Evolutionary conservation across 2,113 vertebrate species (phyloP).

Genomic region (Bos javanicus): DNA sequence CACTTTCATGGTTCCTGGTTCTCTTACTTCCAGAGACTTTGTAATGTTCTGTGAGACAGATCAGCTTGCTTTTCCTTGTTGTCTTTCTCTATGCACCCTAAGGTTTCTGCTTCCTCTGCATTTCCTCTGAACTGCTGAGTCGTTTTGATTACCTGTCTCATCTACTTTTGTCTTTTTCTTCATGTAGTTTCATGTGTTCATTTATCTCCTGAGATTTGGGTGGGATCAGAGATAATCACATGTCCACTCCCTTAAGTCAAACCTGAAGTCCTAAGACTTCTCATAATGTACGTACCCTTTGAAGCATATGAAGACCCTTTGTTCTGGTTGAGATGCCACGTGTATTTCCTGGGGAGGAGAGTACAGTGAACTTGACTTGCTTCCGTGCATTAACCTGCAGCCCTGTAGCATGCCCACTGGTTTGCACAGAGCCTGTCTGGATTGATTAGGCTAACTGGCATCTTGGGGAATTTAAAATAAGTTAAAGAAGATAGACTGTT

Average conservation of each 20-base stretch:
- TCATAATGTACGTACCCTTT: not conserved
- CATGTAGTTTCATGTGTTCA: not conserved
- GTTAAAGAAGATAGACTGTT: not conserved
- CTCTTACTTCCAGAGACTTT: not conserved
- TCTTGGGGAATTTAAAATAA: not conserved
- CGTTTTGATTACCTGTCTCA: not conserved
- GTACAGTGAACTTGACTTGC: not conserved
- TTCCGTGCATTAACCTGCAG: not conserved
- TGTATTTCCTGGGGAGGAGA: not conserved
- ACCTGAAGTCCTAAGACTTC: not conserved
- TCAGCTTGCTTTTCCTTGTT: not conserved
- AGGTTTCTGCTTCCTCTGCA: not conserved
- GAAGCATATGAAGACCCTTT: not conserved
- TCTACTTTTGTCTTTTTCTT: not conserved
- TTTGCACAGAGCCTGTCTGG: not conserved
- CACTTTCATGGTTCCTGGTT: not conserved
- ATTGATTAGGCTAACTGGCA: not conserved
- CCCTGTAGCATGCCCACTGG: not conserved
- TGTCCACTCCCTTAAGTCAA: not conserved
- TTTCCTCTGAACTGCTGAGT: not conserved
- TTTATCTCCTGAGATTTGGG: not conserved
- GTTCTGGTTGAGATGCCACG: not conserved
- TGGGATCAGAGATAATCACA: not conserved
- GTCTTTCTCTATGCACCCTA: accelerated
- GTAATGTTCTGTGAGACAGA: not conserved